Conservation (phyloP, 2,797 vertebrate species). For the Hapalemur alaotrensis region DNA sequence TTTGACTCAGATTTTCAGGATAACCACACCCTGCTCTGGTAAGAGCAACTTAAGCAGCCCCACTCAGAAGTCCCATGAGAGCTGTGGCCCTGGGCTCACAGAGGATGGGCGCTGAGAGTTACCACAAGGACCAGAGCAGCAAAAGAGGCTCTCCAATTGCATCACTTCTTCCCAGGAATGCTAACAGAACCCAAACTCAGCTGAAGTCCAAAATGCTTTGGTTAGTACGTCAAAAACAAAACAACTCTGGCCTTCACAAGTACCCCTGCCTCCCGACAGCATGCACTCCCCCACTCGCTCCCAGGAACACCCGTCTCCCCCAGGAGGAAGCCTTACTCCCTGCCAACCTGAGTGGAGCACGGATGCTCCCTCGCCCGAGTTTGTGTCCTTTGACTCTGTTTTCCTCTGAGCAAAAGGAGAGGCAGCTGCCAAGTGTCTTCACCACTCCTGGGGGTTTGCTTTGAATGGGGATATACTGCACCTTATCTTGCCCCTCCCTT, state of each 20-base stretch:
- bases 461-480: background rate
- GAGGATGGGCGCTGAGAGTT: background rate
- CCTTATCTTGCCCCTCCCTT: too few species aligned
- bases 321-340: background rate
- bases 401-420: background rate
- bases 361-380: background rate
- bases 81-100: too few species aligned
- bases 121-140: background rate
- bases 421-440: background rate
- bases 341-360: background rate
- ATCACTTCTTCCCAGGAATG: background rate
- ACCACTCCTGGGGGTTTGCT: background rate
- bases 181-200: background rate
- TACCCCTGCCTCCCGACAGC: background rate
- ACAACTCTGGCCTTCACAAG: background rate
- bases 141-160: background rate
- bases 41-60: background rate
- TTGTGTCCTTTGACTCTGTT: background rate
- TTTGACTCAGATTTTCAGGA: background rate
- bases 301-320: too few species aligned
- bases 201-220: background rate
- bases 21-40: background rate
- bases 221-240: background rate
- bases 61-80: background rate
- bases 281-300: background rate